These are phyloP conservation scores for Anastrepha obliqua DNA, from an alignment of 1,140 invertebrate species.

Conservation along the genomic window DNA sequence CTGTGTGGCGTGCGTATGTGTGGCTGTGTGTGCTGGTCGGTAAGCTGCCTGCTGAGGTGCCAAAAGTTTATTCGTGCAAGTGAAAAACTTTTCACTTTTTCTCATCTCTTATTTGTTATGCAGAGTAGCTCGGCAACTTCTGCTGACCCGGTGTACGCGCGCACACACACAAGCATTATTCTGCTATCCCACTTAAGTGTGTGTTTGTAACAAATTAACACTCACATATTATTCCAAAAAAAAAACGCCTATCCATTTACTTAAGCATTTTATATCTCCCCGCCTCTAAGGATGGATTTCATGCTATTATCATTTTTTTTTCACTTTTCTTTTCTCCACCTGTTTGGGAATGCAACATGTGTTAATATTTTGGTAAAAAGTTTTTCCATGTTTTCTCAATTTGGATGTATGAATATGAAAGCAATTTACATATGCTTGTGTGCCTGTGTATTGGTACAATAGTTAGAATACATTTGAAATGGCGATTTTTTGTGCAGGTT, in stretches of 20 bases:
- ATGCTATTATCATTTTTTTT: neutral
- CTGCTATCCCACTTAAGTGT: neutral
- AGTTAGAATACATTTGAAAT: too few relatives aligned
- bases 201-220: neutral
- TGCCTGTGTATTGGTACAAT: too few relatives aligned
- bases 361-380: conserved; percentile 29
- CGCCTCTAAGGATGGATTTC: neutral
- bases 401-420: neutral
- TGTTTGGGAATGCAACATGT: conserved; percentile 29
- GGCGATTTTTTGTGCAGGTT: too few relatives aligned
- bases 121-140: neutral
- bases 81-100: conserved; percentile 31
- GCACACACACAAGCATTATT: neutral
- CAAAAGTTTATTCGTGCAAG: conserved; percentile 41
- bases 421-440: neutral
- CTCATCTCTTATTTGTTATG: conserved; percentile 32
- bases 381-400: conserved; percentile 25
- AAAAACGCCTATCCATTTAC: conserved; percentile 9
- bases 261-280: neutral
- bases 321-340: neutral
- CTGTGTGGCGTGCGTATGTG: neutral
- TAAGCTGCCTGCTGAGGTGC: neutral
- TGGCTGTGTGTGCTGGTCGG: neutral
- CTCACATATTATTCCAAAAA: neutral
- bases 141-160: too few relatives aligned